Conservation (phyloP, 2,888 invertebrate species). For the Archips xylosteana region DNA sequence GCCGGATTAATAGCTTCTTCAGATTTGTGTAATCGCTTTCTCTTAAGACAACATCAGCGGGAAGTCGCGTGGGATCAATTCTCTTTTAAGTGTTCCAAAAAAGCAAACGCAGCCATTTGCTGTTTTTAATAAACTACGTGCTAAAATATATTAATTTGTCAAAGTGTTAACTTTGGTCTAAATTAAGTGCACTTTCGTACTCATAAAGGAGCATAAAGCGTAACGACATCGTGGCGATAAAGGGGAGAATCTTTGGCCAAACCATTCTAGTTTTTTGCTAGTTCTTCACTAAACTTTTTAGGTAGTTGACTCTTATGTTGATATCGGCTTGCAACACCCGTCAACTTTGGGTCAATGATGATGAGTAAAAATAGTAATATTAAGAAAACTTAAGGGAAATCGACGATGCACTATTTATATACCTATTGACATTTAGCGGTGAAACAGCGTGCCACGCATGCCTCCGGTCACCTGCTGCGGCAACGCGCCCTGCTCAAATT, state of each 20-base stretch:
- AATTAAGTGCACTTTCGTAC: too few relatives aligned
- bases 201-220: too few relatives aligned
- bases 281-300: too few relatives aligned
- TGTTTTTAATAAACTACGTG: conserved; percentile 35
- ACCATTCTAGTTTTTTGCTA: too few relatives aligned
- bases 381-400: background rate
- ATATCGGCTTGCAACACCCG: too few relatives aligned
- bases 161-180: too few relatives aligned
- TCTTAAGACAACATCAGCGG: conserved; percentile 81
- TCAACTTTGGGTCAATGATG: background rate
- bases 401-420: background rate
- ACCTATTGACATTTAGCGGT: background rate
- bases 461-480: conserved; percentile 3
- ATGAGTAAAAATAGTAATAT: background rate
- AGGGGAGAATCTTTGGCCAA: too few relatives aligned
- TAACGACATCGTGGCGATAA: too few relatives aligned
- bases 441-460: background rate
- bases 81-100: conserved; percentile 57
- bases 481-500: conserved; percentile 64
- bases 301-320: too few relatives aligned
- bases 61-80: conserved; percentile 74
- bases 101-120: conserved; percentile 41
- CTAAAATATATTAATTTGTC: background rate
- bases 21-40: conserved; percentile 86
- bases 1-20: conserved; percentile 85